These are phyloP conservation scores for Cremastinae sp. DNA, from an alignment of 2,888 invertebrate genomes.

Conservation along the genomic window DNA sequence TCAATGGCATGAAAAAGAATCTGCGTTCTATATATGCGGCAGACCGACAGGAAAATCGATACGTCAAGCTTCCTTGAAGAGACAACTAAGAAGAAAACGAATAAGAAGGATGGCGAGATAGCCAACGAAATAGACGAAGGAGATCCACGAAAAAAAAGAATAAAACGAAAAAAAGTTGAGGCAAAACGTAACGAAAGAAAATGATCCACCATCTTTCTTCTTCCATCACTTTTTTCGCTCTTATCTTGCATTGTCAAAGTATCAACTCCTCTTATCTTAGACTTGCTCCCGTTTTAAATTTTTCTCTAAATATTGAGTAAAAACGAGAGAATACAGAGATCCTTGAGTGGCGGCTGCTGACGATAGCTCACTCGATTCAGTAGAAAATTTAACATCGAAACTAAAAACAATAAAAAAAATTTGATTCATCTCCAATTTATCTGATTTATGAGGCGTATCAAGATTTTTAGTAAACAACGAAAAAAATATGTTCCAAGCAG, in stretches of 20 bases:
- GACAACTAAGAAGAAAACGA: constrained; percentile 59
- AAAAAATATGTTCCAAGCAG: too few species aligned
- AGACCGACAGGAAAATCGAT: constrained; percentile 70
- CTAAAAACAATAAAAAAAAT: too few species aligned
- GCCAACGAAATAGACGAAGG: constrained; percentile 50
- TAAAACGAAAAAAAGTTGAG: constrained; percentile 39
- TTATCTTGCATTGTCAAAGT: constrained; percentile 7
- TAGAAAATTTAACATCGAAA: too few species aligned
- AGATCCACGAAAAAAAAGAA: constrained; percentile 36
- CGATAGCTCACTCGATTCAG: too few species aligned
- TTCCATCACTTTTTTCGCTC: constrained; percentile 4
- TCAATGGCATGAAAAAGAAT: constrained; percentile 23
- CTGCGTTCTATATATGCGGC: constrained; percentile 12
- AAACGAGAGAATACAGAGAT: too few species aligned
- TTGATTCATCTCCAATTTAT: too few species aligned
- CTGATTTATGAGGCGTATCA: too few species aligned
- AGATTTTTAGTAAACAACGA: too few species aligned
- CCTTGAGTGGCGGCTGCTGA: too few species aligned
- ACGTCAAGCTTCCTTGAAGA: constrained; percentile 72
- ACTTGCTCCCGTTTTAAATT: background rate
- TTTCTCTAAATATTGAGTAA: too few species aligned
- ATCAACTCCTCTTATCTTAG: background rate
- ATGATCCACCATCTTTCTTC: constrained; percentile 31
- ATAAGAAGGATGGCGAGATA: too few species aligned
- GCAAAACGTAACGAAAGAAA: constrained; percentile 29